Evolutionary conservation across 2,888 invertebrate genomes (phyloP).

Genomic region (Nemoura dubitans): DNA sequence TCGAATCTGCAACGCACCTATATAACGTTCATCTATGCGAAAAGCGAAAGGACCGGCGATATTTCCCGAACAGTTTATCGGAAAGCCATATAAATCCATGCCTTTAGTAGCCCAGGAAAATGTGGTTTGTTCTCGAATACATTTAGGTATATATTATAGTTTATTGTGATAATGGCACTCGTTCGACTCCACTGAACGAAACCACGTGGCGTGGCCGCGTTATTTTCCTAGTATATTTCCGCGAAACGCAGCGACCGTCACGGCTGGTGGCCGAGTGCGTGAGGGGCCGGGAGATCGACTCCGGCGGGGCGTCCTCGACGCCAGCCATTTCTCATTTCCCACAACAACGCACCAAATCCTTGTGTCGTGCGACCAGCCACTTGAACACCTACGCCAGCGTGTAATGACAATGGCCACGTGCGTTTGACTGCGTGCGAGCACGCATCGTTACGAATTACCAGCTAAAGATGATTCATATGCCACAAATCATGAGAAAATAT

Average conservation of each 20-base stretch:
- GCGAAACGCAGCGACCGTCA: not conserved
- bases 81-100: conserved; percentile 24
- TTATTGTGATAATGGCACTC: conserved; percentile 25
- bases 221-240: conserved; percentile 20
- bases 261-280: not conserved
- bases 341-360: not conserved
- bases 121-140: conserved; percentile 22
- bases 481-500: not conserved
- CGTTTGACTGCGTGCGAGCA: not conserved
- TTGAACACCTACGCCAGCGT: not conserved
- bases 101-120: conserved; percentile 19
- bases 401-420: not conserved
- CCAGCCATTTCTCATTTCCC: not conserved
- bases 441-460: not conserved
- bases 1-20: not conserved
- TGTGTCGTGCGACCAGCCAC: not conserved
- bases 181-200: conserved; percentile 14
- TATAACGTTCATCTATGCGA: conserved; percentile 3
- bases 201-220: conserved; percentile 21
- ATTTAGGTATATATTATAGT: no score
- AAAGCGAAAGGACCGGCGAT: not conserved
- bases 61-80: not conserved
- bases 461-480: conserved; percentile 7
- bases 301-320: not conserved
- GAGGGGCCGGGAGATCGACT: not conserved